Evolutionary conservation across 2,797 vertebrate genomes (phyloP), one percentile per base, ranked within the genome.

Genomic region (Lagocephalus sceleratus): DNA sequence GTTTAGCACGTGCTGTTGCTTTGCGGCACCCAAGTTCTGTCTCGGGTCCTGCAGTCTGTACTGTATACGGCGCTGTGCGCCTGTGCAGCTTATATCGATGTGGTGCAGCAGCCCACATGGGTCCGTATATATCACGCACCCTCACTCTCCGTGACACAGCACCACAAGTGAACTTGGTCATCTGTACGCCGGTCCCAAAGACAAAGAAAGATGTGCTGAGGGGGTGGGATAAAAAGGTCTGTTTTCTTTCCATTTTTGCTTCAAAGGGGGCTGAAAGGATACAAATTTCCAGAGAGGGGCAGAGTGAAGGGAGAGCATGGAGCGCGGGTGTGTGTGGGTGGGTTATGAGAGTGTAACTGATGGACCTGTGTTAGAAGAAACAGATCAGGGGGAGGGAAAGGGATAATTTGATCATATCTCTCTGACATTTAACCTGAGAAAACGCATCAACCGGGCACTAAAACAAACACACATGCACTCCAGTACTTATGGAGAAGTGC

Each of bases 131-230:
- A 82, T 87, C 77, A 82, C 74, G 79, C 57, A 23, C 77, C 67
- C 65, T 69, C 43, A 74, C 82, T 84, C 84, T 86, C 87, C 84
- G 85, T 86, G 79, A 78, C 68, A 86, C 68, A 78, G 76, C 73
- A 79, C 47, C 62, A 66, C 58, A 59, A 65, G 60, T 74, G 70
- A 79, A 86, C 75, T 79, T 83, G 72, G 71, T 71, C 66, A 81
- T 78, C 68, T 81, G 74, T 73, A 71, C 52, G 32, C 54, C 48
- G 66, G 60, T 83, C 10, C 10, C 5, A 20, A 12, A 20, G 16
- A 49, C 57, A 22, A 39, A 22, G 17, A 20, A 0, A 21, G 15
- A 19, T 5, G 7, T 2, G 22, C 5, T 6, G 11, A 19, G 19
- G 39, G 3, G 1, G 5, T 21, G 11, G 1, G 1, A 20, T 35